Conservation (phyloP, 2,797 vertebrate species). For the Bovichtus variegatus region DNA sequence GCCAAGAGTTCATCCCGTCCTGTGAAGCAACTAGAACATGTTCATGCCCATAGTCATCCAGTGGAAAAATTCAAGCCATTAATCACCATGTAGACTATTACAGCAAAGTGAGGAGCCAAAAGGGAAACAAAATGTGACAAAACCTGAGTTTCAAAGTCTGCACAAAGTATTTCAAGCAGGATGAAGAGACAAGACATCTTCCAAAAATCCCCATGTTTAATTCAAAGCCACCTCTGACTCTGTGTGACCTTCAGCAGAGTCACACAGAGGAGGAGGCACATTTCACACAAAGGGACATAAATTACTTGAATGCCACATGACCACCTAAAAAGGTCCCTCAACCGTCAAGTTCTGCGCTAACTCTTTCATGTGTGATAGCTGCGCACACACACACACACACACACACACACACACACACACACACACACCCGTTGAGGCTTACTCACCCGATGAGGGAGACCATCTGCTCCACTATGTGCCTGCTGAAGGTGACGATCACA, state of each 20-base stretch:
- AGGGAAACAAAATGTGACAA: constrained; percentile 46
- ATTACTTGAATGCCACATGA: constrained; percentile 44
- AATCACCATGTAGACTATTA: constrained; percentile 53
- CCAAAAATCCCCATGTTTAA: constrained; percentile 25
- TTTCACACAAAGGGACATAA: constrained; percentile 54
- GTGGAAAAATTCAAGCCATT: constrained; percentile 69
- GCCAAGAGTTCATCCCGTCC: constrained; percentile 56
- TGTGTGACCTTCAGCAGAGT: constrained; percentile 30
- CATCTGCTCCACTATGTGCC: constrained; percentile 95
- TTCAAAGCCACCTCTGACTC: constrained; percentile 22
- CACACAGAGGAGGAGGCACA: constrained; percentile 33
- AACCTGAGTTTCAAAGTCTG: constrained; percentile 32
- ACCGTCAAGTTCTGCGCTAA: constrained; percentile 59
- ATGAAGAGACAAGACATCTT: constrained; percentile 18
- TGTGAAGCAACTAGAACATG: constrained; percentile 61
- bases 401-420: constrained; percentile 8
- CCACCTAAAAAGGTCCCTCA: constrained; percentile 31
- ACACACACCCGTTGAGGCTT: constrained; percentile 66
- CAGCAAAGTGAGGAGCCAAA: constrained; percentile 16
- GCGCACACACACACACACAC: background rate
- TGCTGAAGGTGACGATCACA: constrained; percentile 94
- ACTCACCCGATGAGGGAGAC: constrained; percentile 95
- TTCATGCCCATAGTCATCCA: constrained; percentile 63
- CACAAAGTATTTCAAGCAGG: constrained; percentile 5
- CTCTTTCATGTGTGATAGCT: constrained; percentile 58